These are phyloP conservation scores for Macrobrachium nipponense DNA, from an alignment of 1,140 invertebrate species.

Conservation along the genomic window DNA sequence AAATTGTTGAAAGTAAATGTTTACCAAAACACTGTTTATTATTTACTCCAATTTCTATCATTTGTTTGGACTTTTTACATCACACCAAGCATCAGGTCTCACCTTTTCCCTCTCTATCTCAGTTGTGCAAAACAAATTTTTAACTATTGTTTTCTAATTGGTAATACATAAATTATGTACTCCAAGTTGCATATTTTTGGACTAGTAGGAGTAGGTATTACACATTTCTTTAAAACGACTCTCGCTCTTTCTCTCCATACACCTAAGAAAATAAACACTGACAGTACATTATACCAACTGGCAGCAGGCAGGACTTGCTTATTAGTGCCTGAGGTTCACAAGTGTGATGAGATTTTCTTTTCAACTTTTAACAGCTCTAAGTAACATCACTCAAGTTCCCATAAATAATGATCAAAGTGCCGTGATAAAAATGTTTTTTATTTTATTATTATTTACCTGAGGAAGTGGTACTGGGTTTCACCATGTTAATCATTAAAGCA, in stretches of 20 bases:
- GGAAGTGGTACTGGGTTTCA: neutral
- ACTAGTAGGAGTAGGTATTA: no score
- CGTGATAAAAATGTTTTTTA: neutral
- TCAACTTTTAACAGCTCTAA: conserved; percentile 31
- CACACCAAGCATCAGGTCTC: neutral
- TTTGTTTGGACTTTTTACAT: conserved; percentile 3
- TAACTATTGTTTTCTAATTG: no score
- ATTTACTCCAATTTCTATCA: conserved; percentile 14
- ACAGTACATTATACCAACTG: neutral
- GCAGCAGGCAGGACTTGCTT: conserved; percentile 39
- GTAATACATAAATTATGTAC: no score
- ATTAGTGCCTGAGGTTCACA: conserved; percentile 45
- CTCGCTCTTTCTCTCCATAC: no score
- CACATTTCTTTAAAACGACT: no score
- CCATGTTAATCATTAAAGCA: no score
- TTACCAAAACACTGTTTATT: neutral
- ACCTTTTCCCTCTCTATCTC: no score
- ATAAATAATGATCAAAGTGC: neutral
- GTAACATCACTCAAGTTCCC: conserved; percentile 10
- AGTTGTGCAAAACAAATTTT: no score
- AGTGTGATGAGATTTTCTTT: conserved; percentile 40
- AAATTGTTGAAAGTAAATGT: conserved; percentile 19
- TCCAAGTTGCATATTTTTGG: no score
- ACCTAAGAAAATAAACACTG: no score
- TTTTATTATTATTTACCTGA: neutral